Evolutionary conservation across 1,140 invertebrate species (phyloP), one percentile per base, ranked within the genome.

Genomic region (Ostrea edulis): DNA sequence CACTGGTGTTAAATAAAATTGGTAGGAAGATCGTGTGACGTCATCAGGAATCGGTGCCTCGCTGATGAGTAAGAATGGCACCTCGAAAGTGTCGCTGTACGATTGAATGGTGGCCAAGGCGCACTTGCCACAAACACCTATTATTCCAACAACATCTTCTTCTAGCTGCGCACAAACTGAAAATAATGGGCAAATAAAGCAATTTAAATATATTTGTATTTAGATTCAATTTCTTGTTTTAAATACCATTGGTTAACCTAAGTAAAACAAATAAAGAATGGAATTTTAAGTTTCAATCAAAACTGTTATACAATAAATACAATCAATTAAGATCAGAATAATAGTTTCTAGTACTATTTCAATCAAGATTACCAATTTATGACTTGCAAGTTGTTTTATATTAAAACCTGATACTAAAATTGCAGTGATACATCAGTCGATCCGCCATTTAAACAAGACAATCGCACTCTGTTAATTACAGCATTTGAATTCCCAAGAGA

Each of bases 91-190:
- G 95, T 99, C 98, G 92, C 97, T 97, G 95, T 98, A 99, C 0
- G 98, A 98, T 93, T 99, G 97, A 65, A 99, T 96, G 22, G 98
- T 99, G 94, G 98, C 97, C 94, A 99, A 98, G 8, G 98, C 98
- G 92, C 98, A 98, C 8, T 97, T 97, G 90, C 97, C 97, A 12
- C 98, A 98, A 7, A 97, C 97, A 0, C 98, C 98, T 92, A 99
- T 95, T 96, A 99, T 97, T 5, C 98, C 97, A 93, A 97, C 97
- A 83, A 98, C 98, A 25, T 98, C 98, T 90, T 97, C 96, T 44
- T 97, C 97, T 95, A 99, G 97, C 94, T 98, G 98, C 94, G 96
- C 97, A 95, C 98, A 99, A 93, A 99, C 98, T 99, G 97, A 58
- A 97, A 97, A 92, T 77, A 77, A 77, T 77, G 4, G 35, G 35